Evolutionary conservation across 2,888 invertebrate genomes (phyloP), one percentile per base, ranked within the genome.

Genomic region (Dynastes grantii): DNA sequence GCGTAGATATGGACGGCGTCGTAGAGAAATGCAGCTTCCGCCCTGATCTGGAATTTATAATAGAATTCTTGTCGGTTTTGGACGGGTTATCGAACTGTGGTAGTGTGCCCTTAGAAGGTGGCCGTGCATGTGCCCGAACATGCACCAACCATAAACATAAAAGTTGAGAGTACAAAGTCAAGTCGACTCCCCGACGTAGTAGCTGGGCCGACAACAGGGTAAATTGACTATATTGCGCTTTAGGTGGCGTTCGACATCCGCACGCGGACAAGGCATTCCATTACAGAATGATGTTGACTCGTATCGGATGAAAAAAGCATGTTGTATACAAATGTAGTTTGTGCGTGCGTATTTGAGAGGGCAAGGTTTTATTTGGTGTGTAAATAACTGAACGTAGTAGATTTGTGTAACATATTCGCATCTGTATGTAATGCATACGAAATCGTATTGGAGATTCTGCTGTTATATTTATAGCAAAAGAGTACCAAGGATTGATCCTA

Each of bases 1-100:
- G 97, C 96, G 88, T 98, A 98, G 81, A 98, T 92, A 91, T 95
- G 94, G 68, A 98, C 96, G 0, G 98, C 96, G 88, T 98, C 98
- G 88, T 98, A 98, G 32, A 97, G 92, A 91, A 97, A 97, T 51
- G 96, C 97, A 16, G 97, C 97, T 87, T 96, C 96, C 76, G 95
- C 94, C 81, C 94, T 93, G 85, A 96, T 95, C 96, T 96, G 87
- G 79, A 84, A 84, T 82, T 82, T 68, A 58, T 49, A 76, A 70
- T 67, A 68, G 49, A 61, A 75, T 73, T 73, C 73, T 61, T 27
- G 61, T 63, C 61, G 63, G 8, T 40, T 37, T 22, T 9, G 53
- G 22, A 6, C 29, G 45, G 58, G 68, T 76, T 76, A 58, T 76
- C 68, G 67, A 76, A 76, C 76, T 61, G 22, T 51, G 8, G 22